These are phyloP conservation scores for Ciconia nigra DNA, from an alignment of 2,797 vertebrate genomes.

Conservation along the genomic window DNA sequence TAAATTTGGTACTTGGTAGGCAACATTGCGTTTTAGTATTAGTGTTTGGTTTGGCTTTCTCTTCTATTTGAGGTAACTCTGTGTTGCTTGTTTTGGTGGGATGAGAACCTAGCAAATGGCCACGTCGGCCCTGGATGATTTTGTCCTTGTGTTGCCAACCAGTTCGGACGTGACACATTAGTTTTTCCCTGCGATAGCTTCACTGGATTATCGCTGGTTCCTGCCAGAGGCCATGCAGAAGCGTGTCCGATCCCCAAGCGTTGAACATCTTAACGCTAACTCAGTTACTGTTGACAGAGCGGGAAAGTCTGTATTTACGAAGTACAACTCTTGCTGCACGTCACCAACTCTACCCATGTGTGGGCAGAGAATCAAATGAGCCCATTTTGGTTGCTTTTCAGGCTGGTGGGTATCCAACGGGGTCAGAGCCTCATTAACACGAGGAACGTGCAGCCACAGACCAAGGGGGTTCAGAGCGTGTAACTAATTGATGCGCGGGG, in stretches of 20 bases:
- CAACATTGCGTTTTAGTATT: neutral
- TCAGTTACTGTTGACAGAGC: neutral
- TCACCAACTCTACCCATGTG: neutral
- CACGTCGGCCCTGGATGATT: neutral
- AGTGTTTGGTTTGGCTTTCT: neutral
- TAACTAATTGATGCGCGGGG: neutral
- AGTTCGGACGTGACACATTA: neutral
- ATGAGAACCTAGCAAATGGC: neutral
- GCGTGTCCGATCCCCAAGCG: neutral
- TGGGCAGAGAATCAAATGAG: neutral
- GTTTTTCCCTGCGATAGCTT: neutral
- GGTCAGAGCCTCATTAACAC: slow-evolving; percentile 15
- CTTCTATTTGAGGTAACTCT: neutral
- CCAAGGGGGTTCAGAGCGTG: neutral
- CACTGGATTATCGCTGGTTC: neutral
- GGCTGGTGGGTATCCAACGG: neutral
- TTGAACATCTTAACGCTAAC: neutral
- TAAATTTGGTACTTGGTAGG: neutral
- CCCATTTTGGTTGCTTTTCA: neutral
- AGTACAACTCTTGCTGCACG: accelerated
- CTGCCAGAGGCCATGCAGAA: neutral
- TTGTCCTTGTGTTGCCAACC: neutral
- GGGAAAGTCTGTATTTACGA: neutral
- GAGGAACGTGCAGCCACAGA: neutral
- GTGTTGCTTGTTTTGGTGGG: neutral